These are phyloP conservation scores for Sinhomidia bicolor DNA, from an alignment of 2,888 invertebrate species.

Conservation along the genomic window DNA sequence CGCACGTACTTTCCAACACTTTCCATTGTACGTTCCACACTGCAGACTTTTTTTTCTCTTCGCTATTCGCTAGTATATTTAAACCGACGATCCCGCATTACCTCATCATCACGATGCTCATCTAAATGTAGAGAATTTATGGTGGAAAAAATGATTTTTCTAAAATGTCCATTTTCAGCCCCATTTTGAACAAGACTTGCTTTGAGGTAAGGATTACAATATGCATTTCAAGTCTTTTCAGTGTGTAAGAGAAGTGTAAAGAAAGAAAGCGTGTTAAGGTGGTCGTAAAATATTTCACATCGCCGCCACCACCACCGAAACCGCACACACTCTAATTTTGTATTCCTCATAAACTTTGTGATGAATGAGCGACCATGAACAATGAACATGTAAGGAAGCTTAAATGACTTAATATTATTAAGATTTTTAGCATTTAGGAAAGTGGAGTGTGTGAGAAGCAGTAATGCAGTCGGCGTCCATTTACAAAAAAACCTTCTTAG, in stretches of 20 bases:
- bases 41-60: too few species aligned
- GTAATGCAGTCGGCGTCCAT: neutral
- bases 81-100: neutral
- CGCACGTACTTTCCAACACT: too few species aligned
- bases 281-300: slow-evolving; percentile 51
- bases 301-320: slow-evolving; percentile 35
- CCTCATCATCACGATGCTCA: neutral
- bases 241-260: too few species aligned
- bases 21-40: too few species aligned
- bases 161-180: neutral
- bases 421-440: slow-evolving; percentile 50
- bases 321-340: slow-evolving; percentile 29
- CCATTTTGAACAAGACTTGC: neutral
- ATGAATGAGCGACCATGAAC: neutral
- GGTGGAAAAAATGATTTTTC: too few species aligned
- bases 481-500: too few species aligned
- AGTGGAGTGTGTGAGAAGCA: neutral
- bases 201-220: too few species aligned
- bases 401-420: slow-evolving; percentile 51
- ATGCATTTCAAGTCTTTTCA: too few species aligned
- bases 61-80: too few species aligned
- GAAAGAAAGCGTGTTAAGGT: slow-evolving; percentile 13
- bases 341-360: slow-evolving; percentile 34
- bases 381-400: slow-evolving; percentile 15
- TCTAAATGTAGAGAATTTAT: too few species aligned